Evolutionary conservation across 2,113 vertebrate species (phyloP).

Genomic region (Catharus fuscescens): DNA sequence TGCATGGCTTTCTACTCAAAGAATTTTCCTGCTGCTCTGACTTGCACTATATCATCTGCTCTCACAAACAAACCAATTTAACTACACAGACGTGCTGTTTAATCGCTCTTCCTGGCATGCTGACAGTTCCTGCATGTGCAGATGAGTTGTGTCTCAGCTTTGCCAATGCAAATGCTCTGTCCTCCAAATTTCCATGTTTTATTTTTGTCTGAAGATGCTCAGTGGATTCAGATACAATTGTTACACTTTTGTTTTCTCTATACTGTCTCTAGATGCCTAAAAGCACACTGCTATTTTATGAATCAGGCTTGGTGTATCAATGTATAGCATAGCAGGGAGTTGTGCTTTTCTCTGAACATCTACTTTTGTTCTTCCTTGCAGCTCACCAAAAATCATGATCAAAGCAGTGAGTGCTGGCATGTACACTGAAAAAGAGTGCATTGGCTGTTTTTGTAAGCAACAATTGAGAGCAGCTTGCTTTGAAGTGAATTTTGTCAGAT

Average conservation of each 20-base stretch:
- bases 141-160: not conserved
- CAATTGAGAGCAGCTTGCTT: not conserved
- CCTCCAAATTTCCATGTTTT: not conserved
- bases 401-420: not conserved
- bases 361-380: not conserved
- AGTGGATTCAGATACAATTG: not conserved
- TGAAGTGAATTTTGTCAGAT: not conserved
- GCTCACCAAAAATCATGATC: not conserved
- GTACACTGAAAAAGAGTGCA: not conserved
- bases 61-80: not conserved
- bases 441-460: not conserved
- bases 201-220: not conserved
- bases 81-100: not conserved
- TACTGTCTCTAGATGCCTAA: not conserved
- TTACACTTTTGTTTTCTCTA: not conserved
- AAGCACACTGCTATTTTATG: not conserved
- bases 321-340: rapidly evolving
- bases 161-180: constrained; percentile 8
- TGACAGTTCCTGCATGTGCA: constrained; percentile 10
- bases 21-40: not conserved
- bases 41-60: constrained; percentile 1
- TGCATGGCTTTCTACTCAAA: not conserved
- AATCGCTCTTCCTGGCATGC: not conserved
- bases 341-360: not conserved
- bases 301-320: not conserved